Conservation (phyloP, 2,888 invertebrate species). For the Urechis unicinctus region DNA sequence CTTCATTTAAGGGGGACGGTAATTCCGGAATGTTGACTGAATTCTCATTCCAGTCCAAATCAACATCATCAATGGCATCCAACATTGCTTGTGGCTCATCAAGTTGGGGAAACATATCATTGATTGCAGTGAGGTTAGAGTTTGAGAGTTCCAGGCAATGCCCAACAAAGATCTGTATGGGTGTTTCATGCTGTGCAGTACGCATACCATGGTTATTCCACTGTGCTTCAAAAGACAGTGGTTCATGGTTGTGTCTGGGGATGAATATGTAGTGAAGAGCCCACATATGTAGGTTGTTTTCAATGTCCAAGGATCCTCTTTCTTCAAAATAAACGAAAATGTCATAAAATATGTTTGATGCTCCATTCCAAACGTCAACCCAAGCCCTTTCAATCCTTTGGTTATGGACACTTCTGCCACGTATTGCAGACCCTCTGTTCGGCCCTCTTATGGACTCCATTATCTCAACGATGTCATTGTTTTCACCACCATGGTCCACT, state of each 20-base stretch:
- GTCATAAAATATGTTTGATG: background rate
- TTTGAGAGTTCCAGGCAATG: background rate
- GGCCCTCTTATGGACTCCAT: background rate
- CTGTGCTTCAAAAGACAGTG: background rate
- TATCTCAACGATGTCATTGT: background rate
- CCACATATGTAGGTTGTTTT: background rate
- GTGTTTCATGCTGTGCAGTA: background rate
- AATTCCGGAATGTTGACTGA: too few relatives aligned
- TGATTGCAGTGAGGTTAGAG: too few relatives aligned
- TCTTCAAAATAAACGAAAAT: background rate
- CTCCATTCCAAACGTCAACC: background rate
- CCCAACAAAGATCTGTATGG: background rate
- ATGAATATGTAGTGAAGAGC: background rate
- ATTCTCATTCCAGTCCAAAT: too few relatives aligned
- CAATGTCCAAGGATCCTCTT: background rate
- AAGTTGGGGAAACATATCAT: too few relatives aligned
- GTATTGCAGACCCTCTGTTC: background rate
- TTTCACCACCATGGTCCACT: constrained; percentile 5
- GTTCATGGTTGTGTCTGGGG: background rate
- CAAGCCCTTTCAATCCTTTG: background rate
- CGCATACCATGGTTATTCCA: background rate
- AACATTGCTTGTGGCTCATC: too few relatives aligned
- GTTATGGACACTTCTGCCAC: constrained; percentile 1
- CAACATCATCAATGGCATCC: too few relatives aligned
- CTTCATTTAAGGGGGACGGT: too few relatives aligned